Evolutionary conservation across 2,797 vertebrate genomes (phyloP).

Genomic region (Loris lydekkerianus): DNA sequence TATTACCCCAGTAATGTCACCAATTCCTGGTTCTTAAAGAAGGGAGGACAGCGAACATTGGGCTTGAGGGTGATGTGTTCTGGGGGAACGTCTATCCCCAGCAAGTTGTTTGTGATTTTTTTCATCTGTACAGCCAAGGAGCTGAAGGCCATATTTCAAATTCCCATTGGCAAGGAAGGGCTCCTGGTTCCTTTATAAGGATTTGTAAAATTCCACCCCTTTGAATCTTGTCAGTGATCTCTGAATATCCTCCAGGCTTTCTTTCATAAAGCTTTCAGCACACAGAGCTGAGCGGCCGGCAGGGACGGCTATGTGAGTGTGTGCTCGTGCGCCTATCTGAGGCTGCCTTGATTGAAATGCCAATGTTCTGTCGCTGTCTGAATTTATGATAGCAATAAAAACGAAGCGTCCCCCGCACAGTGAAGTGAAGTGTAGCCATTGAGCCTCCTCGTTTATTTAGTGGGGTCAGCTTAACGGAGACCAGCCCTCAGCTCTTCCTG

Average conservation of each 20-base stretch:
- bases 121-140: conserved; percentile 72
- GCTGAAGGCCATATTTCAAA: conserved; percentile 83
- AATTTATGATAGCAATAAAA: conserved; percentile 87
- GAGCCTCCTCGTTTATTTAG: conserved; percentile 78
- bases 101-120: conserved; percentile 55
- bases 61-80: conserved; percentile 45
- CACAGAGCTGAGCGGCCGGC: conserved; percentile 51
- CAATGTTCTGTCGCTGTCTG: conserved; percentile 82
- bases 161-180: conserved; percentile 78
- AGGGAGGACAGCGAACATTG: background rate
- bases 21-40: conserved; percentile 72
- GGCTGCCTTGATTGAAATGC: conserved; percentile 85
- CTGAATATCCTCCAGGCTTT: conserved; percentile 83
- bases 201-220: conserved; percentile 83
- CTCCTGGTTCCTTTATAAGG: conserved; percentile 77
- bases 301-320: background rate
- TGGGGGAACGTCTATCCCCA: conserved; percentile 71
- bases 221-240: conserved; percentile 84
- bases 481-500: conserved; percentile 73
- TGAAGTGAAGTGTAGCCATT: conserved; percentile 67
- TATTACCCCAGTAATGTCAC: conserved; percentile 60
- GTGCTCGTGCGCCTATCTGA: background rate
- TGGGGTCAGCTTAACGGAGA: conserved; percentile 82
- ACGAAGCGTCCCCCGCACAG: conserved; percentile 70
- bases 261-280: conserved; percentile 86